A percentile compares a stretch with the other conserved stretches of the same genome.
Evolutionary conservation across 2,888 invertebrate genomes (phyloP).

Genomic region (Ctena decussata): DNA sequence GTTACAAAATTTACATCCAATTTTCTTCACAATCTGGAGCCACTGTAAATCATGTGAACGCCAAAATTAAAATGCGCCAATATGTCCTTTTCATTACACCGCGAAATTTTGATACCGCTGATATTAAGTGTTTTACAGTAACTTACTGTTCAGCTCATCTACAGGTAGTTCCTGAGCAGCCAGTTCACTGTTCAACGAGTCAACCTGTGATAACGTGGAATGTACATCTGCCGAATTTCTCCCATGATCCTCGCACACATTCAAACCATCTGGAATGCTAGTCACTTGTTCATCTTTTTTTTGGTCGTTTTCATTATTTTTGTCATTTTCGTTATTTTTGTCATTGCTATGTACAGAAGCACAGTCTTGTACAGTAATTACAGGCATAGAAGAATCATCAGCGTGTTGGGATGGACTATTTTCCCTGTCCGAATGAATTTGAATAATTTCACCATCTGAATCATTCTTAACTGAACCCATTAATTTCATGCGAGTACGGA

Average conservation of each 20-base stretch:
- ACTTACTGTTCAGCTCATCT: slow-evolving; percentile 27
- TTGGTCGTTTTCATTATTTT: not conserved
- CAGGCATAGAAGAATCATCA: slow-evolving; percentile 26
- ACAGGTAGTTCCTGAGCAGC: slow-evolving; percentile 41
- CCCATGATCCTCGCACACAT: slow-evolving; percentile 39
- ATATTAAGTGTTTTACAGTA: no score
- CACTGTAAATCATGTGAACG: no score
- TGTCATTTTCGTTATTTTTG: slow-evolving; percentile 46
- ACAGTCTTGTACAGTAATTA: slow-evolving; percentile 37
- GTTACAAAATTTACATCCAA: no score
- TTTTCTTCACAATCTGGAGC: no score
- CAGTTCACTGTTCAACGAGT: slow-evolving; percentile 66
- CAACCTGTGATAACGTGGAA: slow-evolving; percentile 68
- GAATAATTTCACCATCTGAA: not conserved
- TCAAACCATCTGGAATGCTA: slow-evolving; percentile 28
- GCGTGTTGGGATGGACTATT: slow-evolving; percentile 34
- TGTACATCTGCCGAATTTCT: slow-evolving; percentile 60
- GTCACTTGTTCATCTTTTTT: slow-evolving; percentile 22
- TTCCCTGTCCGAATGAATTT: slow-evolving; percentile 8
- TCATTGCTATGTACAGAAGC: slow-evolving; percentile 57
- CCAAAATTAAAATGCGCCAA: no score
- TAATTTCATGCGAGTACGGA: slow-evolving; percentile 45
- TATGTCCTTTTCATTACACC: no score
- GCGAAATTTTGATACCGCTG: no score
- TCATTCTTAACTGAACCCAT: slow-evolving; percentile 20